phyloP scores from a whole-genome alignment of 2,888 invertebrate genomes.

The Caenorhabditis sp. region DNA sequence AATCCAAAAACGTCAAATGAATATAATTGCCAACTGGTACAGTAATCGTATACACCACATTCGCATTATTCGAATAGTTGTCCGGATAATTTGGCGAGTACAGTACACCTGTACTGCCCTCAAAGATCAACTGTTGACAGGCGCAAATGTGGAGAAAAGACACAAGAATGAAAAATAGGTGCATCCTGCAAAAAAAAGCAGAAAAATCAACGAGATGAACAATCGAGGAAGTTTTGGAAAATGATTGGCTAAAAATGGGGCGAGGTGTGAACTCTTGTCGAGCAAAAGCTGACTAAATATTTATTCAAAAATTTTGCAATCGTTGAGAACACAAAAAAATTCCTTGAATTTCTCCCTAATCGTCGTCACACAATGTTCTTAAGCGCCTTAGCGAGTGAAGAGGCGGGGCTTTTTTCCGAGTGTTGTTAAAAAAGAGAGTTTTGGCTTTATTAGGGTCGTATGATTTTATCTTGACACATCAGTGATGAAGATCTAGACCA shows the following conservation, averaged over 20 bases:
- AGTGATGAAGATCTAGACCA: no score
- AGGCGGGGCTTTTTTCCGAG: not conserved
- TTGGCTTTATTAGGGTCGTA: no score
- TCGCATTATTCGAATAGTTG: conserved; percentile 35
- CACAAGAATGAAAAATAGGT: not conserved
- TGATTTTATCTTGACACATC: no score
- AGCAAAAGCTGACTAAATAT: not conserved
- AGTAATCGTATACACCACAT: conserved; percentile 28
- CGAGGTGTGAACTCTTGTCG: not conserved
- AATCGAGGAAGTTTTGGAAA: not conserved
- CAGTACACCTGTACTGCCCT: conserved; percentile 16
- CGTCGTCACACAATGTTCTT: not conserved
- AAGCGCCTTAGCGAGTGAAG: not conserved
- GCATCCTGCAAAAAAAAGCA: not conserved
- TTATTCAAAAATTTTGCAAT: not conserved
- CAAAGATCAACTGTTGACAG: not conserved
- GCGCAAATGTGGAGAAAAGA: not conserved
- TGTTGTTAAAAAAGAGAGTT: no score
- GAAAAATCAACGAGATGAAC: not conserved
- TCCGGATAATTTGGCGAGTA: conserved; percentile 48
- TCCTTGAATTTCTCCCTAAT: not conserved
- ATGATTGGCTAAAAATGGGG: no score
- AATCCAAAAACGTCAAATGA: conserved; percentile 44
- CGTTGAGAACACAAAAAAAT: not conserved
- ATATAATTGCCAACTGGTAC: conserved; percentile 40